Percentiles rank a stretch among this genome's conserved stretches.
These are phyloP conservation scores for Saxidomus purpurata DNA, from an alignment of 1,140 invertebrate genomes.

Conservation along the genomic window DNA sequence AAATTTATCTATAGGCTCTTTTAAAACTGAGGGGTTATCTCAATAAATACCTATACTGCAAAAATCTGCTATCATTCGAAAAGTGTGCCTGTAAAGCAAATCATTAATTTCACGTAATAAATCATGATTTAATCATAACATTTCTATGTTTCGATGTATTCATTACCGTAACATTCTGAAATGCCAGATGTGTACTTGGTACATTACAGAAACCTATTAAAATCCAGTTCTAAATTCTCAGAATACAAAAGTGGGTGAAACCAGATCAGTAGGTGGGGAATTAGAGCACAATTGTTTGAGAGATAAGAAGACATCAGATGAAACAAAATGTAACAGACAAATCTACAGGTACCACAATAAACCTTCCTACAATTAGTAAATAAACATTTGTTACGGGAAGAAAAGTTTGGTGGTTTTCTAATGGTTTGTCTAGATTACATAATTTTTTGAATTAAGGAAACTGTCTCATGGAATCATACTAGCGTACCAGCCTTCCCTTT, in stretches of 20 bases:
- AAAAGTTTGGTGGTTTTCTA: too few species aligned
- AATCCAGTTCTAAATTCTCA: neutral
- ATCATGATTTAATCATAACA: neutral
- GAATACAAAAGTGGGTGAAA: neutral
- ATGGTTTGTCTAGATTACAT: too few species aligned
- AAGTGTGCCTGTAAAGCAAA: neutral
- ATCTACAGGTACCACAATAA: neutral
- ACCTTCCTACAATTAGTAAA: neutral
- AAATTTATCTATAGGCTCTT: too few species aligned
- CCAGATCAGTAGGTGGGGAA: slow-evolving; percentile 3
- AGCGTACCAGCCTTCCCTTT: too few species aligned
- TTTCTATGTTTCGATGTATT: neutral
- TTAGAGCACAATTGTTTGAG: neutral
- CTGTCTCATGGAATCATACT: too few species aligned
- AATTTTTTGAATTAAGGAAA: too few species aligned
- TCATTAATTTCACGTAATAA: neutral
- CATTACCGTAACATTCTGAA: neutral
- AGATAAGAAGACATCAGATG: neutral
- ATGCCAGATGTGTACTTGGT: neutral
- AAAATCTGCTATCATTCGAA: too few species aligned
- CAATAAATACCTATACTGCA: too few species aligned
- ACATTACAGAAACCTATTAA: neutral
- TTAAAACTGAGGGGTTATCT: too few species aligned
- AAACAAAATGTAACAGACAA: neutral
- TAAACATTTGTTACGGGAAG: neutral